These are phyloP conservation scores for Petrolisthes cinctipes DNA, from an alignment of 2,888 invertebrate genomes.

Conservation along the genomic window DNA sequence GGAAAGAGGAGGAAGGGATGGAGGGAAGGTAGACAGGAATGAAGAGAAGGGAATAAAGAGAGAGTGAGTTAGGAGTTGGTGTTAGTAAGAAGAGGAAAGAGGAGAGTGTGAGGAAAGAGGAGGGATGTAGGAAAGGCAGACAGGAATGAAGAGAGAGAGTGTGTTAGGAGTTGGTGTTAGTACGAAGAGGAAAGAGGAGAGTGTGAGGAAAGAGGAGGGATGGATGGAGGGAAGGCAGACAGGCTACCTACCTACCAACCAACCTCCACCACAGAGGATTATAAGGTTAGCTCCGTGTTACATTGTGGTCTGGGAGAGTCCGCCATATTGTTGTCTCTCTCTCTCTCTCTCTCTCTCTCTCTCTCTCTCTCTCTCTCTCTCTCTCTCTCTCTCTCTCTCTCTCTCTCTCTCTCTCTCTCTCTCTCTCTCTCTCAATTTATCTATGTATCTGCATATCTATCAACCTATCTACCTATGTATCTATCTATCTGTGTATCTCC, in stretches of 20 bases:
- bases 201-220: neutral
- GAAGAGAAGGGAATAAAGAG: neutral
- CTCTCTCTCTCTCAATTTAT: neutral
- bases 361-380: slow-evolving; percentile 26
- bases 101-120: neutral
- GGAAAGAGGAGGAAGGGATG: neutral
- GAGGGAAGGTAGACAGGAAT: neutral
- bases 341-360: slow-evolving; percentile 26
- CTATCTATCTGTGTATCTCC: neutral
- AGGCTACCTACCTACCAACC: too few relatives aligned
- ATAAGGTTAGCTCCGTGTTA: too few relatives aligned
- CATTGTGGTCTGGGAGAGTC: too few relatives aligned
- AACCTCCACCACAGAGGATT: too few relatives aligned
- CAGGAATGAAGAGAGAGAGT: neutral
- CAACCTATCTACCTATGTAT: neutral
- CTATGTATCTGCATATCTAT: neutral
- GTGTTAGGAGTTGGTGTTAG: neutral
- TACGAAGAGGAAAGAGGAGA: neutral
- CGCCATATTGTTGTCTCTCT: neutral
- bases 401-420: neutral
- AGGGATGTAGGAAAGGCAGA: neutral
- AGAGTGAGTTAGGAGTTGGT: neutral
- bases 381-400: slow-evolving; percentile 1
- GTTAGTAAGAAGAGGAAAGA: neutral
- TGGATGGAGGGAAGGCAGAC: neutral